These are phyloP conservation scores for Thalassarche chlororhynchos DNA, from an alignment of 2,113 vertebrate genomes.

Conservation along the genomic window DNA sequence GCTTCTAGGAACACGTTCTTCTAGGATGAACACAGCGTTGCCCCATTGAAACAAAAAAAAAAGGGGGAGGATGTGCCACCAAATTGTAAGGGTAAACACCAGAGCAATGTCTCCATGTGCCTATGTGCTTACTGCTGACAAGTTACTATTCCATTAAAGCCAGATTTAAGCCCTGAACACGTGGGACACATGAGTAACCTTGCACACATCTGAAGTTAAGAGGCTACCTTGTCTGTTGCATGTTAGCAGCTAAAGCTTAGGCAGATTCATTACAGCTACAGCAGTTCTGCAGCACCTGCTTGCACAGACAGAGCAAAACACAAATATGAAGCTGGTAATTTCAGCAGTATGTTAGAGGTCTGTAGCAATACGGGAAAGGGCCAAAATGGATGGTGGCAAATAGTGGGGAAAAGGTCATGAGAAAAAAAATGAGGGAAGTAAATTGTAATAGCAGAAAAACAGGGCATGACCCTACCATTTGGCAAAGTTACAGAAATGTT, in stretches of 20 bases:
- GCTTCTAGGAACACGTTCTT: neutral
- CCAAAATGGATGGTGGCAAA: slow-evolving; percentile 30
- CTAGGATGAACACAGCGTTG: neutral
- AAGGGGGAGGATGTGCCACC: neutral
- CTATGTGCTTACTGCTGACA: neutral
- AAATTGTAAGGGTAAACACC: neutral
- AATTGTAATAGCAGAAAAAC: slow-evolving; percentile 44
- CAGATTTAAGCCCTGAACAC: neutral
- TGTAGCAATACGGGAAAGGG: neutral
- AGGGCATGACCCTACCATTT: slow-evolving; percentile 54
- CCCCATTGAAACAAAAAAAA: neutral
- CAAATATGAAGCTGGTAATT: neutral
- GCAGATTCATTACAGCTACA: fast-evolving
- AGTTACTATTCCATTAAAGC: neutral
- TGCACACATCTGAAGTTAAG: neutral
- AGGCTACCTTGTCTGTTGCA: neutral
- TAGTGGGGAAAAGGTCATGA: slow-evolving; percentile 62
- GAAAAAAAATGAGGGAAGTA: slow-evolving; percentile 28
- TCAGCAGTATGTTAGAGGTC: neutral
- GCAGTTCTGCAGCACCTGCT: neutral
- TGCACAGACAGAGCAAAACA: neutral
- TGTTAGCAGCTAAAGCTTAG: neutral
- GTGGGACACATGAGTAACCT: neutral
- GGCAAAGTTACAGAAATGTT: slow-evolving; percentile 53
- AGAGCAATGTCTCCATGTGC: neutral